Base-by-base conservation (phyloP, 2,888 invertebrate genomes). In the Watsonalla binaria region DNA sequence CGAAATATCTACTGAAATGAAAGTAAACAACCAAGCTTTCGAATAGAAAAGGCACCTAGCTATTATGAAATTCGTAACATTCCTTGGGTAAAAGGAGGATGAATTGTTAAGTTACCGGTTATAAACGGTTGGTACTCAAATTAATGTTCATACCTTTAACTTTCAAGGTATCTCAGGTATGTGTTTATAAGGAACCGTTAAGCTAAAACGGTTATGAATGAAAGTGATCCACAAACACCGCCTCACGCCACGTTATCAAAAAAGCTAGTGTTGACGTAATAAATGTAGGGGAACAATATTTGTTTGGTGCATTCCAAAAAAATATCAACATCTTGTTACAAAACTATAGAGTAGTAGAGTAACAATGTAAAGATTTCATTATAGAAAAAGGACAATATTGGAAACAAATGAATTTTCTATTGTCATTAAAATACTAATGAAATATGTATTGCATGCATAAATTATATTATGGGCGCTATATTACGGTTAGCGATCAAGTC, bases 221-320 rank as follows among this genome's bases (percentile, higher is more conserved):
- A 34, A 35, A 51, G 14, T 51, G 15, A 46, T 13, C 11, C 14
- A 14, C 46, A 51, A 46, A 46, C 33, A 45, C 46, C 33, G 11
- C 46, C 15, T 51, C 42, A 33, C 37, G 46, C 49, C 49, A 45
- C 53, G 56, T 56, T 56, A 56, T 56, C 51, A 56, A 54, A 49
- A 49, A 49, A 51, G 46, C 37, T 37, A 42, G 45, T 64, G 62
- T 68, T 67, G 66, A 63, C 60, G 64, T 63, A 66, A 68, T 68
- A 66, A 61, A 66, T 67, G 64, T 62, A 65, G 63, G 65, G 65
- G 60, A 65, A 64, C 66, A 65, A 65, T 74, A 72, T 77, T 77
- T 77, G 71, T 68, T 63, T 66, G 70, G 64, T 66, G 68, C 74
- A 75, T 77, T 75, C 72, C 75, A 54, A 69, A 69, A 70, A 64